These are phyloP conservation scores for Mallotus villosus DNA, from an alignment of 2,797 vertebrate species.

Conservation along the genomic window DNA sequence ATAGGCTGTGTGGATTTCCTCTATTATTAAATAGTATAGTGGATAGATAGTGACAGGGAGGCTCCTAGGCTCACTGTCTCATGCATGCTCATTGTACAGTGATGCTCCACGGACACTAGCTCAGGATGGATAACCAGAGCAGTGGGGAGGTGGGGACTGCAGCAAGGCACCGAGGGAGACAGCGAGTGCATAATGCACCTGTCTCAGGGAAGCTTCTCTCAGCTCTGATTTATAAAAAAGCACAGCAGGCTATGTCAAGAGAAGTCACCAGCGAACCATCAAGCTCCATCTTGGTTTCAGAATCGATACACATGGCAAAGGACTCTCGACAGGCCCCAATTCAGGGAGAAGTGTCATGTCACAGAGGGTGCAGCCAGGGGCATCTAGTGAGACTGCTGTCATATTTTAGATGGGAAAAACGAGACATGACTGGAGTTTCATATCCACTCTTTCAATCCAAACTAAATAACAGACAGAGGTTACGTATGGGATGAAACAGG, in stretches of 20 bases:
- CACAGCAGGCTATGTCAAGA: background rate
- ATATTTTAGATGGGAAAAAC: conserved; percentile 12
- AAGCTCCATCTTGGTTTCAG: conserved; percentile 15
- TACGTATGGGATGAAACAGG: background rate
- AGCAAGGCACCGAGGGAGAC: background rate
- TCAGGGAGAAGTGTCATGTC: conserved; percentile 22
- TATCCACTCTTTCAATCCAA: conserved; percentile 1
- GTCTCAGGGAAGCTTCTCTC: conserved; percentile 3
- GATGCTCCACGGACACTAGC: background rate
- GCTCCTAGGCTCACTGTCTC: background rate
- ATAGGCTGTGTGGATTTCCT: background rate
- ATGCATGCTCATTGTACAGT: background rate
- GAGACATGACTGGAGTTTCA: conserved; percentile 15
- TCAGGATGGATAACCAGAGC: background rate
- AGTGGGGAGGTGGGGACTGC: background rate
- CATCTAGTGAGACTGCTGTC: conserved; percentile 7
- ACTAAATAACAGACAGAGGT: background rate
- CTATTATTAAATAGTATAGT: background rate
- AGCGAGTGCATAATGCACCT: conserved; percentile 5
- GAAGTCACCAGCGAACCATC: conserved; percentile 15
- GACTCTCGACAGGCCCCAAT: conserved; percentile 11
- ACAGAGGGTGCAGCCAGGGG: conserved; percentile 8
- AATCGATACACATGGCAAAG: conserved; percentile 35
- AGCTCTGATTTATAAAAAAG: conserved; percentile 21
- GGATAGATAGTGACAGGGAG: background rate